A percentile compares a stretch with the other conserved stretches of the same genome.
These are phyloP conservation scores for Pipistrellus pipistrellus DNA, from an alignment of 2,797 vertebrate genomes.

Conservation along the genomic window DNA sequence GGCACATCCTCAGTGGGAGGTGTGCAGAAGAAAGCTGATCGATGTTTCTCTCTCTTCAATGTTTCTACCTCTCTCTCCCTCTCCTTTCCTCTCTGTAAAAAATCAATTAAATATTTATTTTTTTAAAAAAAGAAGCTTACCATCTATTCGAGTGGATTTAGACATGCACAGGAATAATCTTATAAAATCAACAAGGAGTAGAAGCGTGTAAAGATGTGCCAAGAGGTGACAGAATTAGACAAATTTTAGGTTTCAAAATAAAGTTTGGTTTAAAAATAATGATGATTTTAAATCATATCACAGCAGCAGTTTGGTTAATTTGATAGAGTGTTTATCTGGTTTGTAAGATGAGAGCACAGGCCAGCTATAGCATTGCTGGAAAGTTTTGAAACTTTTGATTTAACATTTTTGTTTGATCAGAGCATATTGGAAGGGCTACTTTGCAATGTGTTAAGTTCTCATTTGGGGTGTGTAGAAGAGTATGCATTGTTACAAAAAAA, in stretches of 20 bases:
- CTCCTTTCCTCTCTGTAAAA: too few relatives aligned
- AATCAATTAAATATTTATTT: too few relatives aligned
- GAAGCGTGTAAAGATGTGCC: neutral
- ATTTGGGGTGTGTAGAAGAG: neutral
- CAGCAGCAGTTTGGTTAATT: neutral
- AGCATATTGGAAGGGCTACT: neutral
- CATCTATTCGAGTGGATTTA: conserved; percentile 8
- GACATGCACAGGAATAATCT: neutral
- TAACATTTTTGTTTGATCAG: conserved; percentile 1
- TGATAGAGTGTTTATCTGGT: neutral
- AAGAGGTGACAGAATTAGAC: conserved; percentile 2
- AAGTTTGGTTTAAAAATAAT: neutral
- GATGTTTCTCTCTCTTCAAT: too few relatives aligned
- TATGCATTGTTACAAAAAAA: neutral
- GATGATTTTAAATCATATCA: conserved; percentile 23
- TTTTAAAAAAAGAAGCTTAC: neutral
- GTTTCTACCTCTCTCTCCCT: too few relatives aligned
- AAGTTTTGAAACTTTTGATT: conserved; percentile 11
- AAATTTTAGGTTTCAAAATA: conserved; percentile 3
- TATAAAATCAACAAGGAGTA: neutral
- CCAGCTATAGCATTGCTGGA: neutral
- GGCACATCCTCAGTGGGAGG: too few relatives aligned
- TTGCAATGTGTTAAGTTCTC: neutral
- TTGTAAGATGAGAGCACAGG: neutral
- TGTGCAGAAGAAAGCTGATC: too few relatives aligned